A percentile compares a stretch with the other conserved stretches of the same genome.
These are phyloP conservation scores for Salvelinus fontinalis DNA, from an alignment of 2,113 vertebrate genomes.

Conservation along the genomic window DNA sequence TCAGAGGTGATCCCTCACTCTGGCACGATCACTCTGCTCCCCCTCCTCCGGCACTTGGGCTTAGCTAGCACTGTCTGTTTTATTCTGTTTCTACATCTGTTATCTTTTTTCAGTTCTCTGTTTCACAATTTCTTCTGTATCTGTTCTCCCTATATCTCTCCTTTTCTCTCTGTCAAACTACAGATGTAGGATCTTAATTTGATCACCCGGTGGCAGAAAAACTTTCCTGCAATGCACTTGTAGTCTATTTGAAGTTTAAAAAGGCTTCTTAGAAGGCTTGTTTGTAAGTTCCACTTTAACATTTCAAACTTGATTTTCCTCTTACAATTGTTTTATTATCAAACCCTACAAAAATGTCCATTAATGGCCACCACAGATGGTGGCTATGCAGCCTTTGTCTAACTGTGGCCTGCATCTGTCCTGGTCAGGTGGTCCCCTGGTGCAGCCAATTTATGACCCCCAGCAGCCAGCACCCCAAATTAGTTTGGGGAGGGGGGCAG, in stretches of 20 bases:
- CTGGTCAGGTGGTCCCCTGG: constrained; percentile 15
- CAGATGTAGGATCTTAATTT: too few relatives aligned
- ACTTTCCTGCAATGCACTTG: too few relatives aligned
- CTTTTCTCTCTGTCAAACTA: not conserved
- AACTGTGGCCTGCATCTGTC: constrained; percentile 24
- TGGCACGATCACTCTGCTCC: constrained; percentile 50
- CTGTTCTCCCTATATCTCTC: not conserved
- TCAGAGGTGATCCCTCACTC: constrained; percentile 51
- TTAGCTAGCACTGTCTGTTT: constrained; percentile 16
- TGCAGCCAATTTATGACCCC: constrained; percentile 13
- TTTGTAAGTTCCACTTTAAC: too few relatives aligned
- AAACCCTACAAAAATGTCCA: not conserved
- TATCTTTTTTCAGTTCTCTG: not conserved
- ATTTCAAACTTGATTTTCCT: too few relatives aligned
- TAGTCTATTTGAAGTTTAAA: too few relatives aligned
- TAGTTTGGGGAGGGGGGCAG: constrained; percentile 1
- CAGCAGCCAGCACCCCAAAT: constrained; percentile 1
- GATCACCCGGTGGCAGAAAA: too few relatives aligned
- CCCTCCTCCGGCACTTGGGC: constrained; percentile 1
- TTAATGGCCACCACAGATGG: constrained; percentile 10
- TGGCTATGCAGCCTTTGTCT: constrained; percentile 31
- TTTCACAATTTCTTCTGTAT: not conserved
- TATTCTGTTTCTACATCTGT: not conserved
- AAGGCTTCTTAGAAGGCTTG: too few relatives aligned
- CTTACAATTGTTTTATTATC: not conserved